Evolutionary conservation across 2,797 vertebrate genomes (phyloP), one percentile per base, ranked within the genome.

Genomic region (Harpagifer antarcticus): DNA sequence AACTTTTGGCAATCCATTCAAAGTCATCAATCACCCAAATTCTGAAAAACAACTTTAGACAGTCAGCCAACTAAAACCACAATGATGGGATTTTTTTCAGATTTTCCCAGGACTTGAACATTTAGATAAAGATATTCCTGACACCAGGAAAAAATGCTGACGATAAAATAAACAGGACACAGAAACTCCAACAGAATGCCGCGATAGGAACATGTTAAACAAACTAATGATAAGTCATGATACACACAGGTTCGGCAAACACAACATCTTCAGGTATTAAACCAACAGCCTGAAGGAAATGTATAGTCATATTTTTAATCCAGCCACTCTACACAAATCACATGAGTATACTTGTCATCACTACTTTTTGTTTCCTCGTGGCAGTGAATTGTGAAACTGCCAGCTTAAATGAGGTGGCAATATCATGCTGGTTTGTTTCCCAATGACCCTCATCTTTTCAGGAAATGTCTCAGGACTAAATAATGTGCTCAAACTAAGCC

Each of bases 341-440:
- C 52, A 0, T 7, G 3, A 3, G 50, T 5, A n/a, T 7, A 13
- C 2, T 15, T 1, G 0, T 40, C 3, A 16, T 10, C 5, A 19
- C 9, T 19, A 3, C 7, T 23, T 12, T 19, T 44, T 16, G 13
- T 20, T 37, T 20, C 5, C 11, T 42, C 5, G 6, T 1, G 0
- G 14, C 31, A 11, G 3, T 15, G 4, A n/a, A 13, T 0, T n/a
- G 67, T 9, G 1, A 27, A 42, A 7, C 45, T n/a, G 19, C 3
- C 45, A n/a, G 44, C 3, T 5, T 44, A 33, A 33, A 45, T 10
- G 15, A 31, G 15, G 14, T 0, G 3, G 2, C 10, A 15, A 17
- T 16, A 42, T 15, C 1, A 15, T 7, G 4, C 3, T 12, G 2
- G 2, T 4, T n/a, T 4, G 37, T 57, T 58, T 59, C 45, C 9